Evolutionary conservation across 2,888 invertebrate species (phyloP).

Genomic region (Scrobipalpa atriplicella): DNA sequence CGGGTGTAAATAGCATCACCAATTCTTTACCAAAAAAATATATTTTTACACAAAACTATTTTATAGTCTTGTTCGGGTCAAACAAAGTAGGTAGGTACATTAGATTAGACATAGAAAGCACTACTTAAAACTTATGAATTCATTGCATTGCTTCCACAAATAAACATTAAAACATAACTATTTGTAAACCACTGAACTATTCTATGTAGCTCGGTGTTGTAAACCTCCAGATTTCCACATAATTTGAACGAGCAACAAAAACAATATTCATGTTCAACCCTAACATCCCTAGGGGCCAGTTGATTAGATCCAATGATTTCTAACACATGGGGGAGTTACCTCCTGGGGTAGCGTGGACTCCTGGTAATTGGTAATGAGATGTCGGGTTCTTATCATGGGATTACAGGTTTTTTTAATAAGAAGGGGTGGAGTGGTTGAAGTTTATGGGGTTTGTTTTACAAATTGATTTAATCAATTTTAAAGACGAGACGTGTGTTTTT

Average conservation of each 20-base stretch:
- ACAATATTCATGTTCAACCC: not conserved
- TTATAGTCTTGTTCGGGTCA: no score
- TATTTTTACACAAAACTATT: no score
- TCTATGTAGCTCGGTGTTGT: not conserved
- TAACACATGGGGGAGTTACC: conserved; percentile 22
- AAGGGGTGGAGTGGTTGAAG: not conserved
- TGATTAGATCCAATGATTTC: conserved; percentile 36
- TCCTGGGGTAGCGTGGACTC: not conserved
- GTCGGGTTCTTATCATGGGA: not conserved
- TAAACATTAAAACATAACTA: no score
- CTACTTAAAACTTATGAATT: no score
- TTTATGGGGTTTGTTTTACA: conserved; percentile 2
- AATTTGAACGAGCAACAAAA: conserved; percentile 2
- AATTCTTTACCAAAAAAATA: no score
- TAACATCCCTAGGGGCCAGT: conserved; percentile 28
- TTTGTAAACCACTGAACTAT: no score
- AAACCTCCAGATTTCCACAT: not conserved
- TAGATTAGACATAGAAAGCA: no score
- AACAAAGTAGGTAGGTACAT: no score
- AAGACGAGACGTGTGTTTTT: not conserved
- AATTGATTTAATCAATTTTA: not conserved
- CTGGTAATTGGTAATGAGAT: conserved; percentile 1
- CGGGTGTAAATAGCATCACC: no score
- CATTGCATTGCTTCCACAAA: no score
- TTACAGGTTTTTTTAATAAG: not conserved